Evolutionary conservation across 2,113 vertebrate genomes (phyloP), one percentile per base, ranked within the genome.

Genomic region (Origma solitaria): DNA sequence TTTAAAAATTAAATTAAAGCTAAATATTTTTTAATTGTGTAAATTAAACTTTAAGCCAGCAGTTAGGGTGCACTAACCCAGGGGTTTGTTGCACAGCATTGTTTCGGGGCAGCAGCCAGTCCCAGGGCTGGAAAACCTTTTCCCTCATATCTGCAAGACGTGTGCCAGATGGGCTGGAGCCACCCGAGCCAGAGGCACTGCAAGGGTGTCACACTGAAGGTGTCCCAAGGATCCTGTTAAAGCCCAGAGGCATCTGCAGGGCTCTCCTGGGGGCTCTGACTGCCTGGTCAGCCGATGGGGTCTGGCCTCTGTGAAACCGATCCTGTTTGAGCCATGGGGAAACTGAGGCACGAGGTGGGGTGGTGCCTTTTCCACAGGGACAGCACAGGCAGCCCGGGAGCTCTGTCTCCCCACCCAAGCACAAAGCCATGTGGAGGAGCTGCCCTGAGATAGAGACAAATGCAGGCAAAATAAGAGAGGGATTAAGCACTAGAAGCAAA

Each of bases 211-310:
- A 40, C 37, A 61, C 10, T 1, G 1, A 4, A 25, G 37, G 15
- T 45, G 44, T 56, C 35, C 69, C 77, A 50, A 12, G 6, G 27
- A 73, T n/a, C 37, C n/a, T 44, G 0, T 0, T 28, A 51, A 28
- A 80, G 49, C 35, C 45, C 27, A 64, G 62, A 27, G 27, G 27
- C 18, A 76, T 5, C 37, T 49, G 30, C 60, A 65, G 25, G 21
- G 40, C 64, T 84, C 25, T 25, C 7, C 37, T 1, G 1, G 30
- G 11, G 12, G 3, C 2, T 76, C 24, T 57, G 30, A 35, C 19
- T 30, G 71, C 47, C 47, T 13, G 19, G 11, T 25, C 66, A 60
- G 37, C 3, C 0, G 0, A 25, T 1, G 3, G 20, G 15, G 10
- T 38, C 69, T 47, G 51, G 10, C 27, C 12, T 20, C 23, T 37